Evolutionary conservation across 2,797 vertebrate genomes (phyloP).

Genomic region (Sebastes hubbsi): DNA sequence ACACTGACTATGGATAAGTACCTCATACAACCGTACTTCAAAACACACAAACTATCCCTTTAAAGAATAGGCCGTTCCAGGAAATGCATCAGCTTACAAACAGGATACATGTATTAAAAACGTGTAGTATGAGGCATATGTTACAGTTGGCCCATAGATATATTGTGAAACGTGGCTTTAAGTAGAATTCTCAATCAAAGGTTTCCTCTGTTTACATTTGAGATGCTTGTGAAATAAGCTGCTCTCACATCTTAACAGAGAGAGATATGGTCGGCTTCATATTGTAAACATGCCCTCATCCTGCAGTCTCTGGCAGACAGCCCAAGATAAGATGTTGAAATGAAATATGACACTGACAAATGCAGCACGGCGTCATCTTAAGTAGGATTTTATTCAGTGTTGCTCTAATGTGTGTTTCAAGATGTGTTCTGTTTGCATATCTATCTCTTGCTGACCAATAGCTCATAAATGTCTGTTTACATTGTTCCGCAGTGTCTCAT

Average conservation of each 20-base stretch:
- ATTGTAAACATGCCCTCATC: neutral
- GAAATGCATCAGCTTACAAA: neutral
- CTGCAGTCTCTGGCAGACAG: neutral
- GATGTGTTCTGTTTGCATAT: neutral
- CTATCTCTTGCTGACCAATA: neutral
- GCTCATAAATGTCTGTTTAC: neutral
- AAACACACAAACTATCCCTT: too few relatives aligned
- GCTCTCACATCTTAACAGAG: neutral
- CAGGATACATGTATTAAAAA: neutral
- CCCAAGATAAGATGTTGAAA: neutral
- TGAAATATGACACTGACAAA: neutral
- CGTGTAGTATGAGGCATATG: neutral
- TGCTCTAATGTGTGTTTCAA: neutral
- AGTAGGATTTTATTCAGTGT: neutral
- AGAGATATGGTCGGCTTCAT: neutral
- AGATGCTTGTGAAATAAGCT: neutral
- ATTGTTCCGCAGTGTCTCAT: neutral
- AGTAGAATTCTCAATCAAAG: neutral
- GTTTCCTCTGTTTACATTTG: neutral
- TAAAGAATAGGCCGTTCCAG: too few relatives aligned
- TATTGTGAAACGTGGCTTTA: neutral
- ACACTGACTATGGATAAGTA: too few relatives aligned
- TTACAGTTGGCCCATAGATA: accelerated
- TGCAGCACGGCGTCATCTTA: accelerated
- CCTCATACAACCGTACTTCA: too few relatives aligned